A percentile compares a stretch with the other conserved stretches of the same genome.
Evolutionary conservation across 2,888 invertebrate genomes (phyloP).

Genomic region (Cheilosia variabilis): DNA sequence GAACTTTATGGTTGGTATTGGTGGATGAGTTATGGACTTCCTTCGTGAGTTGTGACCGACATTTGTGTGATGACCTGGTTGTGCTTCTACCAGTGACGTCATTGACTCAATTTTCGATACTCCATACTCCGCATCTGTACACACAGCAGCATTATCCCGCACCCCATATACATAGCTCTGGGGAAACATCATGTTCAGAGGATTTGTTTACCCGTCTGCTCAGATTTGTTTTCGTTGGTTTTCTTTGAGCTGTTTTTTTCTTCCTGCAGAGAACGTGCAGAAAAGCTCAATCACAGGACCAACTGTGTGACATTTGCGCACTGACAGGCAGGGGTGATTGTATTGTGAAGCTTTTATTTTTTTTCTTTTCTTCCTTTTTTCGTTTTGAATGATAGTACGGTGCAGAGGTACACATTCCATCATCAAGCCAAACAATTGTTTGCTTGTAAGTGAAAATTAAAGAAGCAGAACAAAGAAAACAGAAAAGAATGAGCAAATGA

Average conservation of each 20-base stretch:
- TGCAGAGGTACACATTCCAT: neutral
- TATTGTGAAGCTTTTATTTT: neutral
- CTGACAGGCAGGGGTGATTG: conserved; percentile 20
- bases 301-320: conserved; percentile 55
- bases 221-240: conserved; percentile 45
- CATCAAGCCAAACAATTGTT: conserved; percentile 43
- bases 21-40: conserved; percentile 42
- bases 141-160: neutral
- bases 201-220: conserved; percentile 68
- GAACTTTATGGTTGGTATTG: conserved; percentile 28
- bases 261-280: conserved; percentile 19
- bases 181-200: conserved; percentile 51
- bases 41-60: conserved; percentile 71
- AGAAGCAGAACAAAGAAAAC: conserved; percentile 17
- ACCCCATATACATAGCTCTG: conserved; percentile 30
- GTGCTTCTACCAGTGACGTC: conserved; percentile 61
- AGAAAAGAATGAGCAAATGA: conserved; percentile 34
- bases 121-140: neutral
- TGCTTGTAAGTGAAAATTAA: conserved; percentile 44
- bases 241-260: conserved; percentile 7
- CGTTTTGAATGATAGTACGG: conserved; percentile 47
- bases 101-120: conserved; percentile 66
- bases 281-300: conserved; percentile 51
- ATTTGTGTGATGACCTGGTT: conserved; percentile 70
- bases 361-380: conserved; percentile 11